Base-by-base conservation (phyloP, 1,140 invertebrate genomes). In the Steinernema feltiae region DNA sequence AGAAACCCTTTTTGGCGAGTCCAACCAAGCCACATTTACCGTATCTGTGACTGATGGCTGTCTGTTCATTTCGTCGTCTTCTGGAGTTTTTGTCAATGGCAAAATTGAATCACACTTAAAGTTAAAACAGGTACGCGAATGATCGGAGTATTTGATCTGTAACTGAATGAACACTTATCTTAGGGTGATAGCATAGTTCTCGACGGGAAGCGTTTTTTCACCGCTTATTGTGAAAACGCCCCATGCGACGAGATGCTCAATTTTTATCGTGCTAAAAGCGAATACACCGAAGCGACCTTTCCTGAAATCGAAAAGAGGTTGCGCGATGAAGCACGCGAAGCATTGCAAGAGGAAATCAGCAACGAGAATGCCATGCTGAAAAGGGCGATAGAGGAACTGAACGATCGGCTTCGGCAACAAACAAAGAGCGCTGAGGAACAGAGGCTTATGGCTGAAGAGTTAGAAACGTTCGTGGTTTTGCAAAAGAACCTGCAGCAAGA, bases 1-100 rank as follows among this genome's bases (percentile, higher is more conserved):
- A 21, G 53, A 12, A 27, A 3, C 7, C 12, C 12, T n/a, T 7
- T 63, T 63, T 21, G 53, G 53, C 12, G 53, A 63, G 76, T 30
- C 31, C 78, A 21, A 70, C 78, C 0, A 82, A 70, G 12, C 63
- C 74, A n/a, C 70, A 30, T 15, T 72, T 74, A 18, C 78, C 21
- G n/a, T 17, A 77, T 17, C 27, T 1, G 1, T 12, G 31, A n/a
- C 29, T 7, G 35, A 41, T 41, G 35, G 35, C 35, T 7, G 18
- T 7, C 7, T 41, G 35, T 7, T 18, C 7, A 7, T 41, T 7
- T 41, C 35, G 7, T 7, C 35, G 7, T 7, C 18, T 7, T 41
- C 35, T 18, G 7, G 7, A 18, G 35, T 41, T 18, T 41, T 7
- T 18, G 35, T 41, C 35, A 41, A 41, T 41, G 35, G 35, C 7